Conservation (phyloP, 2,888 invertebrate genomes). For the Thymelicus lineola region DNA sequence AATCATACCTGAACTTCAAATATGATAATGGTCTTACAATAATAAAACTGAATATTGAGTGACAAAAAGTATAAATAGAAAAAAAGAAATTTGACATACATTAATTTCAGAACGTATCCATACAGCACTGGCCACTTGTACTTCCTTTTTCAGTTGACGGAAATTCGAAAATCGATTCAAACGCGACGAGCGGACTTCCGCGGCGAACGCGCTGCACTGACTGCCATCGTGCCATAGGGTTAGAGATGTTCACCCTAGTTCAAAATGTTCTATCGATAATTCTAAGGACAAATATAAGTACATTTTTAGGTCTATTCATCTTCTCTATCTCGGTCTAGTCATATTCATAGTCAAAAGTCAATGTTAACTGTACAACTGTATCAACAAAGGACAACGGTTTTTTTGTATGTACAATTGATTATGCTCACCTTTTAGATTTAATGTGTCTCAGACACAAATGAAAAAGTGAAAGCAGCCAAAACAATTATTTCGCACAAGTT, state of each 20-base stretch:
- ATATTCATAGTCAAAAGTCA: too few relatives aligned
- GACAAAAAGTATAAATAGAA: constrained; percentile 4
- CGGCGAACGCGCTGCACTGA: constrained; percentile 65
- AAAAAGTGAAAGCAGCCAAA: not conserved
- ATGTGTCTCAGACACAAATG: not conserved
- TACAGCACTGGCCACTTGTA: constrained; percentile 44
- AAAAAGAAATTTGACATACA: constrained; percentile 25
- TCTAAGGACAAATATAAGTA: not conserved
- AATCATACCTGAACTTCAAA: too few relatives aligned
- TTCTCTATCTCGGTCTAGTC: too few relatives aligned
- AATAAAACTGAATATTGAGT: not conserved
- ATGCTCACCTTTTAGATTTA: not conserved
- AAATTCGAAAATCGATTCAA: constrained; percentile 51
- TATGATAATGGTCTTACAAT: not conserved
- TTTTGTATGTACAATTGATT: not conserved
- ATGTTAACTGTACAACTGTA: not conserved
- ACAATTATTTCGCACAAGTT: not conserved
- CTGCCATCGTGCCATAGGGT: constrained; percentile 57
- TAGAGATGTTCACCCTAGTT: constrained; percentile 58
- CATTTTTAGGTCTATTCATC: not conserved
- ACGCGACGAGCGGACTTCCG: constrained; percentile 62
- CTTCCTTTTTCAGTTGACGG: constrained; percentile 41
- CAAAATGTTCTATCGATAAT: constrained; percentile 55
- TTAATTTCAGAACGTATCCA: constrained; percentile 34
- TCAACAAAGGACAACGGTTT: not conserved